Evolutionary conservation across 2,797 vertebrate genomes (phyloP).

Genomic region (Myripristis jacobus): DNA sequence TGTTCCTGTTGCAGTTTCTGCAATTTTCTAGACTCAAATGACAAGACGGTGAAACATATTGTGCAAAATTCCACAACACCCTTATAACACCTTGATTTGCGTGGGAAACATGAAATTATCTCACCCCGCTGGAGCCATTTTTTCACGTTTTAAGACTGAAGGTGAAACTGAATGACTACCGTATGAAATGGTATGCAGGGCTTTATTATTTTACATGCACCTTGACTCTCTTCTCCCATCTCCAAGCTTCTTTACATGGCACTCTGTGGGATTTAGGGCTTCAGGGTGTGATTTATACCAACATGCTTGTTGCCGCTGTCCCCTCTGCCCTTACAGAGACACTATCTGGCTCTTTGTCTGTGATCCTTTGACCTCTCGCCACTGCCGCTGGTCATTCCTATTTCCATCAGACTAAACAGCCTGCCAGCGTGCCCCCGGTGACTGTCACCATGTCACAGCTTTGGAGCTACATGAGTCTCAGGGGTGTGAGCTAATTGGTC

Average conservation of each 20-base stretch:
- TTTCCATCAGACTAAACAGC: slow-evolving; percentile 54
- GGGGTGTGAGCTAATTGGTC: slow-evolving; percentile 61
- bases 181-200: too few relatives aligned
- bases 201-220: slow-evolving; percentile 14
- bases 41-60: too few relatives aligned
- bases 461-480: slow-evolving; percentile 35
- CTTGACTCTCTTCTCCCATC: slow-evolving; percentile 21
- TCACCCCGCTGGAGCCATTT: too few relatives aligned
- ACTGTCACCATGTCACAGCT: slow-evolving; percentile 15
- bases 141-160: too few relatives aligned
- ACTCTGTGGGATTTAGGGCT: slow-evolving; percentile 10
- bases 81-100: too few relatives aligned
- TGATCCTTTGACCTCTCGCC: slow-evolving; percentile 50
- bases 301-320: slow-evolving; percentile 30
- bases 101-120: too few relatives aligned
- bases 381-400: slow-evolving; percentile 20
- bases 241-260: not conserved
- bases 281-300: slow-evolving; percentile 45
- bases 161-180: too few relatives aligned
- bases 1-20: too few relatives aligned
- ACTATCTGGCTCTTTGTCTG: slow-evolving; percentile 47
- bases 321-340: slow-evolving; percentile 49
- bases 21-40: too few relatives aligned
- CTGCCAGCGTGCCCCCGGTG: slow-evolving; percentile 17
- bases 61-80: too few relatives aligned